phyloP scores from a whole-genome alignment of 1,140 invertebrate species.

The Bemisia tabaci region DNA sequence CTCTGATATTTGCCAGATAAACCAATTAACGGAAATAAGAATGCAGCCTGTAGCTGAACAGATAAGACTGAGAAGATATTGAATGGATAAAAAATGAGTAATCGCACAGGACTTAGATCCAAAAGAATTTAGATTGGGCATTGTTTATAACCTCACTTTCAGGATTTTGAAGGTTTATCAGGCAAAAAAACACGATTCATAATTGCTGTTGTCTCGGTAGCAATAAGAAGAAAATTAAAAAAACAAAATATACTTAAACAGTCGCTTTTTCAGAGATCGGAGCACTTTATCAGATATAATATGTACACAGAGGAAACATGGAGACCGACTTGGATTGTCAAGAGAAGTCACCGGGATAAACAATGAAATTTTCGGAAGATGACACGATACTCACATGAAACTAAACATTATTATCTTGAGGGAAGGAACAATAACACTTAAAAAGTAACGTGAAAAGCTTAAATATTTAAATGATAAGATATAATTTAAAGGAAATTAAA shows the following conservation, averaged over 20 bases:
- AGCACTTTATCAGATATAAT: not conserved
- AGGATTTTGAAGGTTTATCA: not conserved
- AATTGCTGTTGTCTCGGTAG: too few species aligned
- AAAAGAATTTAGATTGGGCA: too few species aligned
- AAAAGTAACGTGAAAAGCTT: not conserved
- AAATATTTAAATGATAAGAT: not conserved
- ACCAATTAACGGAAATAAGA: too few species aligned
- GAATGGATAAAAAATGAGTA: too few species aligned
- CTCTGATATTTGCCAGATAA: too few species aligned
- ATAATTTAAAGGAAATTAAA: not conserved
- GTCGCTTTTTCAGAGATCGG: not conserved
- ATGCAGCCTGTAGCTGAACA: too few species aligned
- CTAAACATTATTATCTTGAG: not conserved
- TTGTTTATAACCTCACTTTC: not conserved
- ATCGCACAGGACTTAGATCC: too few species aligned
- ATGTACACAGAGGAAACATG: not conserved
- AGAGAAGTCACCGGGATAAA: not conserved
- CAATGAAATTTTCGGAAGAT: not conserved
- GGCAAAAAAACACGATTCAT: not conserved
- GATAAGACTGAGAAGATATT: too few species aligned
- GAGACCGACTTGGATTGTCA: not conserved
- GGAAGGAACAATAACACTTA: not conserved
- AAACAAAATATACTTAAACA: not conserved
- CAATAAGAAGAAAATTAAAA: not conserved
- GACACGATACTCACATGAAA: not conserved